Evolutionary conservation across 2,888 invertebrate species (phyloP), one percentile per base, ranked within the genome.

Genomic region (Ichneumoninae sp.): DNA sequence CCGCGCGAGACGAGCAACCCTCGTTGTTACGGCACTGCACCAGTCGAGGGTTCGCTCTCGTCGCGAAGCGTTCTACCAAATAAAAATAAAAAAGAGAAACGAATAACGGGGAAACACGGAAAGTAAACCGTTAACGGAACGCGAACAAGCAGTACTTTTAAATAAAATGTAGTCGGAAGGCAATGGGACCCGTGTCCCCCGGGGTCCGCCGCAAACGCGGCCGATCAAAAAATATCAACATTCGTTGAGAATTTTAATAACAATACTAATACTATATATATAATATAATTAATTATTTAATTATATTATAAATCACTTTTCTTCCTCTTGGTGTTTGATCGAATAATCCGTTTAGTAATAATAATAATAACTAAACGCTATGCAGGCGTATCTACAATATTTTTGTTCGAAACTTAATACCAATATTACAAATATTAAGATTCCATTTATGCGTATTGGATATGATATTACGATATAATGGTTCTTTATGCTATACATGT

Each of bases 21-120:
- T 82, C 85, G 81, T 89, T 87, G 91, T 89, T 87, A 89, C 89
- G 87, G 86, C 86, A 89, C 89, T 90, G 90, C 89, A 86, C 84
- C 87, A 88, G 84, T 86, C 86, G 82, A 77, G 79, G 69, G 66
- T 84, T 77, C 77, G 84, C 75, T 80, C 81, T 86, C 82, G 47
- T 72, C 54, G 85, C 85, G 85, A 82, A 50, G 72, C 72, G 52
- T 82, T 66, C 65, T 3, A 54, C 19, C 30, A 1, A 30, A 30
- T 30, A 5, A 62, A 68, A 70, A 22, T 22, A 22, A 3, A 44
- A 19, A 30, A 70, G 5, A n/a, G 0, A 36, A 52, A 2, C 16
- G 70, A 19, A 44, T 6, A 71, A n/a, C 52, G 6, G 19, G 22
- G 6, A 70, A 19, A 71, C 8, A 30, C 30, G 7, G 26, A 22